Conservation (phyloP, 2,797 vertebrate species). For the Taenioides sp. region DNA sequence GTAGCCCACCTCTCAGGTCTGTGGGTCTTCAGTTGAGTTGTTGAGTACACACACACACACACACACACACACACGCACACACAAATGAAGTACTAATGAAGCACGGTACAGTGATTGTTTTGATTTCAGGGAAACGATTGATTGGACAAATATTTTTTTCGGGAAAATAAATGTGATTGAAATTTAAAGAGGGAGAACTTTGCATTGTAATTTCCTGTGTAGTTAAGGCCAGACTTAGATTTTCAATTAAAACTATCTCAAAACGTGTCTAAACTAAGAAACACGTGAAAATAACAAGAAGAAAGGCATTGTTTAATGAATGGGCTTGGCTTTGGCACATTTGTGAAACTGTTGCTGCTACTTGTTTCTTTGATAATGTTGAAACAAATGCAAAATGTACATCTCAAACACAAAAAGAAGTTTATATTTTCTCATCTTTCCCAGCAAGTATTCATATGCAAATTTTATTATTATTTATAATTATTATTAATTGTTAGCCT, state of each 20-base stretch:
- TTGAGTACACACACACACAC: neutral
- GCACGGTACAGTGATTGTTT: constrained; percentile 59
- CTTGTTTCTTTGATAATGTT: neutral
- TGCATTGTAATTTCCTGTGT: constrained; percentile 6
- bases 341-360: no score
- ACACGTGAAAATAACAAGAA: neutral
- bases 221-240: neutral
- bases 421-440: neutral
- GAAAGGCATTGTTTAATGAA: no score
- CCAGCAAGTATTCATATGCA: no score
- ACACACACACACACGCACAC: constrained; percentile 10
- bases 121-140: constrained; percentile 51
- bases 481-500: neutral
- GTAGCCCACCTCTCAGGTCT: neutral
- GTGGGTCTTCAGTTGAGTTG: no score
- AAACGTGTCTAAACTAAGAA: constrained; percentile 41
- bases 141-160: constrained; percentile 62
- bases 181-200: constrained; percentile 36
- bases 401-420: neutral
- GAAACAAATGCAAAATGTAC: neutral
- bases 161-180: constrained; percentile 58
- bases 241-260: constrained; percentile 32
- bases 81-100: constrained; percentile 50
- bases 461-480: no score
- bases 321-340: no score